These are phyloP conservation scores for Carpatolechia fugitivella DNA, from an alignment of 2,888 invertebrate genomes.

Conservation along the genomic window DNA sequence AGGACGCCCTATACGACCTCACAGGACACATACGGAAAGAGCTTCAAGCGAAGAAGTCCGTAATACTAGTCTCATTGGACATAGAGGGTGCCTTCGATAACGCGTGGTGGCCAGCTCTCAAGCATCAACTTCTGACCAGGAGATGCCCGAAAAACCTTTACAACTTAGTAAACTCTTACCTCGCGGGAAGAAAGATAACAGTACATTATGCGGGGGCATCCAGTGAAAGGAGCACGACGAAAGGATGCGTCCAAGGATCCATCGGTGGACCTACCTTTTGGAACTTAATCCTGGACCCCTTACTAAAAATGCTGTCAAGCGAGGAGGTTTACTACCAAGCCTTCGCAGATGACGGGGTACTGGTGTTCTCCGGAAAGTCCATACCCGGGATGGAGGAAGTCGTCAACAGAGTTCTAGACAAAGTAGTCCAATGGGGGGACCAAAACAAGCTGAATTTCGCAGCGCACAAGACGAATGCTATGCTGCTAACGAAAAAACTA, in stretches of 20 bases:
- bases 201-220: conserved; percentile 2
- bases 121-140: not conserved
- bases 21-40: not conserved
- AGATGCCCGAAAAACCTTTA: not conserved
- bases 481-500: not conserved
- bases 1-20: not conserved
- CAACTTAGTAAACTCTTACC: not conserved
- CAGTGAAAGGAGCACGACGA: not conserved
- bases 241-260: conserved; percentile 4
- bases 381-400: not conserved
- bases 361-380: conserved; percentile 6
- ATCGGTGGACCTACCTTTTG: not conserved
- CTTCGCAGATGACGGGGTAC: not conserved
- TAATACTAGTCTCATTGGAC: not conserved
- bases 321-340: no score
- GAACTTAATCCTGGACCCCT: not conserved
- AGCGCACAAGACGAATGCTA: not conserved
- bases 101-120: conserved; percentile 15
- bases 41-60: not conserved
- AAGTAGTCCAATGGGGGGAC: conserved; percentile 3
- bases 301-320: not conserved
- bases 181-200: not conserved
- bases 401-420: conserved; percentile 15
- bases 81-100: conserved; percentile 14
- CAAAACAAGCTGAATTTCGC: not conserved